Base-by-base conservation (phyloP, 1,140 invertebrate genomes). In the Penaeus indicus region DNA sequence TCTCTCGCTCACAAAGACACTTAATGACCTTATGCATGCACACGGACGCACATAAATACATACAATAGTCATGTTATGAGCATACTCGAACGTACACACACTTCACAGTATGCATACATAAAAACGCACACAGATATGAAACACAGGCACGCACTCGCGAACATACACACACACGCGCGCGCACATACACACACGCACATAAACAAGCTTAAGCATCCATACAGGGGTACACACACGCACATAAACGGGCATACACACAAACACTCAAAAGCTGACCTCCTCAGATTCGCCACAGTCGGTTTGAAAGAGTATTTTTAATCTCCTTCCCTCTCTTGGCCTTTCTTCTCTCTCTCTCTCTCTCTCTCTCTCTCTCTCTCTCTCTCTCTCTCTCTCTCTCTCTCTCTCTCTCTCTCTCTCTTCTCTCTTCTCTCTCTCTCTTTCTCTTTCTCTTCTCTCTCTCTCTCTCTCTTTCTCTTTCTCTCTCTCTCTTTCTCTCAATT, bases 341-440 rank as follows among this genome's bases (percentile, higher is more conserved):
- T 83, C 42, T 62, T 21, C 63, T n/a, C 72, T 77, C 22, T 27
- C 64, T 77, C 25, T 27, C 25, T 25, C 72, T 27, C 72, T 25
- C n/a, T 27, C 72, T 25, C 72, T 27, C 72, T 42, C 25, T 77
- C 25, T 25, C n/a, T 77, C 72, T 25, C 32, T 42, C 25, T 77
- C 72, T 42, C 72, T 19, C 32, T 27, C 72, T 21, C 72, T 19
- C 25, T 25, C 72, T 19, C 72, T 42, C 64, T 11, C 63, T 38
- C 69, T 22, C 21, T 64, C 21, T 84, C 42, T n/a, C 16, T 7
- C 7, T 8, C 22, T 27, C 22, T 83, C 42, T 62, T 83, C 61
- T 27, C 60, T 64, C 80, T 83, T 64, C 80, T 38, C 80, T n/a
- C 80, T 82, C n/a, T 64, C 18, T 82, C 54, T 64, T 3, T 64